These are phyloP conservation scores for Syngnathus scovelli DNA, from an alignment of 2,113 vertebrate species.

Conservation along the genomic window DNA sequence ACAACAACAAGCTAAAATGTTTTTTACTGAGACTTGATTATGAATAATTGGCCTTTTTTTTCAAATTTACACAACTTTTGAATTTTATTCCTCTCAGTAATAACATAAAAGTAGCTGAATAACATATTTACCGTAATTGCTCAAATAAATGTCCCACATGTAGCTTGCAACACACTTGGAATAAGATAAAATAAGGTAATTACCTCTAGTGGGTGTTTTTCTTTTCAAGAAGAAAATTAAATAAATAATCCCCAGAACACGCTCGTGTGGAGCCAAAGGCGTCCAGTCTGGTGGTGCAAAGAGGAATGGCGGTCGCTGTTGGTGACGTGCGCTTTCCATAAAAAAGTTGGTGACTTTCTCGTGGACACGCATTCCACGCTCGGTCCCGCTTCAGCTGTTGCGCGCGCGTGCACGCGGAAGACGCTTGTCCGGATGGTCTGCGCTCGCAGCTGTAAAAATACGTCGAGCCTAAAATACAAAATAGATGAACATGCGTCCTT, in stretches of 20 bases:
- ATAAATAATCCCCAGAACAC: conserved; percentile 28
- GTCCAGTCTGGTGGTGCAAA: not conserved
- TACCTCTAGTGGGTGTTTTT: not conserved
- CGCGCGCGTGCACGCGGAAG: conserved; percentile 28
- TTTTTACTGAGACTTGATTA: not conserved
- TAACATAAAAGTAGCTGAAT: not conserved
- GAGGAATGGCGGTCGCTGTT: conserved; percentile 43
- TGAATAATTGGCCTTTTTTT: not conserved
- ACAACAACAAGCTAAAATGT: not conserved
- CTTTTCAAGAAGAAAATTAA: not conserved
- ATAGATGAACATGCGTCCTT: not conserved
- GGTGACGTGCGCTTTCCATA: conserved; percentile 79
- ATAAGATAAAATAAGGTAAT: not conserved
- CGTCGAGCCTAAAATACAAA: not conserved
- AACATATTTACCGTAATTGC: not conserved
- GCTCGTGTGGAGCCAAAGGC: not conserved
- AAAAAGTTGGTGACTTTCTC: conserved; percentile 82
- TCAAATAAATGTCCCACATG: not conserved
- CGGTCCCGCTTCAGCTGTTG: conserved; percentile 82
- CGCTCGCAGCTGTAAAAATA: conserved; percentile 40
- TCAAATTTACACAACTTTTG: not conserved
- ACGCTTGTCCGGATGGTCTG: conserved; percentile 7
- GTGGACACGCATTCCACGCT: conserved; percentile 80
- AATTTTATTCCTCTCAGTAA: not conserved
- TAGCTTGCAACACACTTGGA: not conserved